Conservation (phyloP, 1,140 invertebrate genomes). For the Belonocnema kinseyi region DNA sequence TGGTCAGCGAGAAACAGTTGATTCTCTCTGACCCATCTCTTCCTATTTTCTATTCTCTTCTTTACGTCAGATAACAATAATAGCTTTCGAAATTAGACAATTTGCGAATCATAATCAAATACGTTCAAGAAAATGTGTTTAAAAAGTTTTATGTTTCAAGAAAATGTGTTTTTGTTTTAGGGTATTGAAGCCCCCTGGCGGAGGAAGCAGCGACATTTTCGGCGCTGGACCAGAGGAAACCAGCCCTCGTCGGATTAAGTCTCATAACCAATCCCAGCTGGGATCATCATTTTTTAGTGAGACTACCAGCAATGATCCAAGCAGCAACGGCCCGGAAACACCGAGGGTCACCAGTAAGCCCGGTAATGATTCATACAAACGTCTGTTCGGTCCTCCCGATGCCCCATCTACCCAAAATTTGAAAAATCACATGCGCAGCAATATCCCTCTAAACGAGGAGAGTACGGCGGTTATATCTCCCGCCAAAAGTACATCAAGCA, state of each 20-base stretch:
- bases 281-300: conserved; percentile 70
- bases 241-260: conserved; percentile 68
- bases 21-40: no score
- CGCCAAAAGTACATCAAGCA: conserved; percentile 65
- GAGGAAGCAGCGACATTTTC: conserved; percentile 81
- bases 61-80: no score
- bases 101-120: no score
- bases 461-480: conserved; percentile 52
- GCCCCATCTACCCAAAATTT: conserved; percentile 70
- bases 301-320: conserved; percentile 47
- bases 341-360: conserved; percentile 69
- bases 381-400: conserved; percentile 75
- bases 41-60: no score
- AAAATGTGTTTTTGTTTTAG: conserved; percentile 64
- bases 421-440: conserved; percentile 74
- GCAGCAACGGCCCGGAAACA: conserved; percentile 55
- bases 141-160: no score
- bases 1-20: no score
- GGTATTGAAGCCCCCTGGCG: conserved; percentile 82
- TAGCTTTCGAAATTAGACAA: no score
- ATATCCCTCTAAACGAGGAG: conserved; percentile 64
- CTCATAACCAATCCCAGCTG: conserved; percentile 68
- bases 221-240: conserved; percentile 67
- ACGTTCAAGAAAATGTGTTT: background rate
- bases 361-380: conserved; percentile 76